Evolutionary conservation across 2,797 vertebrate species (phyloP).

Genomic region (Phrynocephalus vlangalii): DNA sequence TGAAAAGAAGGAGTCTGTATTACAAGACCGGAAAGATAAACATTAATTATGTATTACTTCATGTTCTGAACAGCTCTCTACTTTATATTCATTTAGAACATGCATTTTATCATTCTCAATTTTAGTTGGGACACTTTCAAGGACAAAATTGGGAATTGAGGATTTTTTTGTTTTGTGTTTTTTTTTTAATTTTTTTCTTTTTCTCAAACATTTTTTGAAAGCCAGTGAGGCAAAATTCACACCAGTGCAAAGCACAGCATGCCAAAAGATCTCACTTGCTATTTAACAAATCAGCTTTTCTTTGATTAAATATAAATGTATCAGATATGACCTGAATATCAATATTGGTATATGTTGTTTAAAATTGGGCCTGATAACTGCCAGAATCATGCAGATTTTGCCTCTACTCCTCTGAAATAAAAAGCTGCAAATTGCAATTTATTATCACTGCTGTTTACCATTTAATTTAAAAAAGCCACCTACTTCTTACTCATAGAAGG

Average conservation of each 20-base stretch:
- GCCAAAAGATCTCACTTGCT: not conserved
- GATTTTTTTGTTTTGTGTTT: not conserved
- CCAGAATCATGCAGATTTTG: not conserved
- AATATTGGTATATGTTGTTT: not conserved
- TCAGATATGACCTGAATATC: not conserved
- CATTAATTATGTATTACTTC: not conserved
- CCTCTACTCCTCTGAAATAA: not conserved
- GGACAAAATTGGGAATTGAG: not conserved
- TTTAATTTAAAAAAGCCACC: not conserved
- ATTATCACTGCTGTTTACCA: not conserved
- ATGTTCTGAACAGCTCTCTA: not conserved
- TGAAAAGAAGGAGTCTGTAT: not conserved
- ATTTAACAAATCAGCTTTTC: slow-evolving; percentile 1
- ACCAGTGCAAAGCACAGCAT: not conserved
- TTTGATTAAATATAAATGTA: slow-evolving; percentile 6
- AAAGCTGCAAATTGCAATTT: slow-evolving; percentile 1
- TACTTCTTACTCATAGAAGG: not conserved
- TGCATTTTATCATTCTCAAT: not conserved
- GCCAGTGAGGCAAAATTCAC: not conserved
- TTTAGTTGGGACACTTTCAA: not conserved
- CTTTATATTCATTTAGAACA: not conserved
- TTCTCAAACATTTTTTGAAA: not conserved
- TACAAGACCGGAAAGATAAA: not conserved
- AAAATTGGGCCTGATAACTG: not conserved
- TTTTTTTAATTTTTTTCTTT: not conserved